Percentiles rank a stretch among this genome's conserved stretches.
Evolutionary conservation across 2,797 vertebrate species (phyloP).

Genomic region (Pangasius larnaudii): DNA sequence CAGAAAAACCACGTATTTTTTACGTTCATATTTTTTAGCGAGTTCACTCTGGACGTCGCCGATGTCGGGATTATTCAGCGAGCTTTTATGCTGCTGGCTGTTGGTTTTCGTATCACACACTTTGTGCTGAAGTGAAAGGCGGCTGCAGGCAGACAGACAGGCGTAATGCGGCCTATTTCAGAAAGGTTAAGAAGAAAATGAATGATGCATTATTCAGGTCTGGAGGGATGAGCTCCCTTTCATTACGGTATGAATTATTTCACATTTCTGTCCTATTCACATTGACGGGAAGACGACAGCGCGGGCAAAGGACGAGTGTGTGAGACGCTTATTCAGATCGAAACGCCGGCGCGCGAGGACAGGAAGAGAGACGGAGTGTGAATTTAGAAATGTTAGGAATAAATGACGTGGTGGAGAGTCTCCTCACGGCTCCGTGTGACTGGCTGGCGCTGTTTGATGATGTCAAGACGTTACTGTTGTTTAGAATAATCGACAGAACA

Average conservation of each 20-base stretch:
- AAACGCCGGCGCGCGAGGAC: background rate
- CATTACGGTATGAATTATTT: slow-evolving; percentile 58
- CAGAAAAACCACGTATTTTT: background rate
- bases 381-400: background rate
- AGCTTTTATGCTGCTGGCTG: background rate
- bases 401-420: background rate
- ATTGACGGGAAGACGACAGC: slow-evolving; percentile 15
- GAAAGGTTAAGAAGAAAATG: slow-evolving; percentile 38
- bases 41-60: background rate
- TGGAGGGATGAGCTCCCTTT: slow-evolving; percentile 47
- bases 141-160: slow-evolving; percentile 19
- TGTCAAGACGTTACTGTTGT: background rate
- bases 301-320: slow-evolving; percentile 25
- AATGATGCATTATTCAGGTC: slow-evolving; percentile 50
- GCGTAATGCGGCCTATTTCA: slow-evolving; percentile 28
- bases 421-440: background rate
- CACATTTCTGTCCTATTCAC: slow-evolving; percentile 35
- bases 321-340: slow-evolving; percentile 6
- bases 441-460: background rate
- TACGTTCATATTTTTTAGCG: background rate
- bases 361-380: slow-evolving; percentile 11
- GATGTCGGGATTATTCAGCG: background rate
- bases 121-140: slow-evolving; percentile 27
- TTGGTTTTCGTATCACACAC: slow-evolving; percentile 35
- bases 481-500: background rate